Evolutionary conservation across 2,888 invertebrate species (phyloP).

Genomic region (Coenonympha glycerion): DNA sequence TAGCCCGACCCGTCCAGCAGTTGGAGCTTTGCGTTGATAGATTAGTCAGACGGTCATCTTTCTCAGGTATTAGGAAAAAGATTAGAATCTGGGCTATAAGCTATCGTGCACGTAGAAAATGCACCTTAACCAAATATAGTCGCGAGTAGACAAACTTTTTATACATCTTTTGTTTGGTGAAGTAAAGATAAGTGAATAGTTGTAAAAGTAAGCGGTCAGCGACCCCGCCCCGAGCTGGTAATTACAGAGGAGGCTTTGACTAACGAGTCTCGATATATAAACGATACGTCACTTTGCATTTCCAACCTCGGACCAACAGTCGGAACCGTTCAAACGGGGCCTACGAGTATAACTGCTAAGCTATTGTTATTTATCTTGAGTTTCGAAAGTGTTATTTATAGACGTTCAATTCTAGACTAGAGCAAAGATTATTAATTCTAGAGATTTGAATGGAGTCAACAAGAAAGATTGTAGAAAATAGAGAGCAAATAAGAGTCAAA

Average conservation of each 20-base stretch:
- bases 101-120: neutral
- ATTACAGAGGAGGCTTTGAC: slow-evolving; percentile 55
- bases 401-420: slow-evolving; percentile 4
- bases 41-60: too few species aligned
- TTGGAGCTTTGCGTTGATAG: too few species aligned
- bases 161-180: slow-evolving; percentile 59
- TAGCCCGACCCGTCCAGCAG: too few species aligned
- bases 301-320: slow-evolving; percentile 13
- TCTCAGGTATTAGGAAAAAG: neutral
- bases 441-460: neutral
- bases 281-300: slow-evolving; percentile 16
- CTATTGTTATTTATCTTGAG: slow-evolving; percentile 5
- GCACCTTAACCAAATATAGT: slow-evolving; percentile 46
- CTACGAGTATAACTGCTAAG: too few species aligned
- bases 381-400: slow-evolving; percentile 5
- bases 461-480: neutral
- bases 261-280: slow-evolving; percentile 43
- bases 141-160: slow-evolving; percentile 41
- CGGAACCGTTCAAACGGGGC: neutral
- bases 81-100: too few species aligned
- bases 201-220: slow-evolving; percentile 49
- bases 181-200: slow-evolving; percentile 68
- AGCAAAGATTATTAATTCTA: too few species aligned
- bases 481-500: too few species aligned
- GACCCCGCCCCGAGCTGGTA: slow-evolving; percentile 48